A percentile compares a stretch with the other conserved stretches of the same genome.
Conservation (phyloP, 2,888 invertebrate genomes). For the Orthonevra nobilis region DNA sequence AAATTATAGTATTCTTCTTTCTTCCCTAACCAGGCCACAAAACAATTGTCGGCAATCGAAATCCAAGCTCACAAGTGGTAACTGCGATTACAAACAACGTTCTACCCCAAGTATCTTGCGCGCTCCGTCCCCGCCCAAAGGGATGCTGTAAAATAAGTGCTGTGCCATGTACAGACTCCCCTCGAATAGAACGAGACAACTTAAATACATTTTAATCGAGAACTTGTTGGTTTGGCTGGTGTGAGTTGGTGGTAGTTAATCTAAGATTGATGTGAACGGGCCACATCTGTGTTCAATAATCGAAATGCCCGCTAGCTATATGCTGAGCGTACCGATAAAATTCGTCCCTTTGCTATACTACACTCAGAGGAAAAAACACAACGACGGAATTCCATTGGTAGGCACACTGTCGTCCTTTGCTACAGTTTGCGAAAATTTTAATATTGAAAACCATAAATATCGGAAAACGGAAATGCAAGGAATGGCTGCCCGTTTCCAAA, state of each 20-base stretch:
- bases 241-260: conserved; percentile 59
- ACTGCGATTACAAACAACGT: conserved; percentile 15
- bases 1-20: conserved; percentile 4
- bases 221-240: conserved; percentile 24
- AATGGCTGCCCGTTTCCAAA: conserved; percentile 21
- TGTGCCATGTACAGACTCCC: conserved; percentile 56
- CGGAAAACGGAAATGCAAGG: conserved; percentile 43
- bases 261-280: conserved; percentile 70
- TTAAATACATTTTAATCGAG: conserved; percentile 69
- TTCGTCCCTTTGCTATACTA: conserved; percentile 15
- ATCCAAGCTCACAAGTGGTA: conserved; percentile 42
- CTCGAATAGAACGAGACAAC: conserved; percentile 26
- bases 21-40: neutral
- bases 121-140: conserved; percentile 26
- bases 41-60: conserved; percentile 8
- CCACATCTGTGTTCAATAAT: conserved; percentile 69
- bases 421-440: conserved; percentile 62
- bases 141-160: conserved; percentile 55
- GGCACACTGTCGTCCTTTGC: conserved; percentile 33
- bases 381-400: conserved; percentile 39
- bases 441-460: conserved; percentile 70
- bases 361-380: conserved; percentile 5
- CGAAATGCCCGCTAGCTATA: conserved; percentile 67
- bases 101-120: neutral
- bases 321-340: conserved; percentile 59